Evolutionary conservation across 2,113 vertebrate species (phyloP), one percentile per base, ranked within the genome.

Genomic region (Morphnarchus princeps): DNA sequence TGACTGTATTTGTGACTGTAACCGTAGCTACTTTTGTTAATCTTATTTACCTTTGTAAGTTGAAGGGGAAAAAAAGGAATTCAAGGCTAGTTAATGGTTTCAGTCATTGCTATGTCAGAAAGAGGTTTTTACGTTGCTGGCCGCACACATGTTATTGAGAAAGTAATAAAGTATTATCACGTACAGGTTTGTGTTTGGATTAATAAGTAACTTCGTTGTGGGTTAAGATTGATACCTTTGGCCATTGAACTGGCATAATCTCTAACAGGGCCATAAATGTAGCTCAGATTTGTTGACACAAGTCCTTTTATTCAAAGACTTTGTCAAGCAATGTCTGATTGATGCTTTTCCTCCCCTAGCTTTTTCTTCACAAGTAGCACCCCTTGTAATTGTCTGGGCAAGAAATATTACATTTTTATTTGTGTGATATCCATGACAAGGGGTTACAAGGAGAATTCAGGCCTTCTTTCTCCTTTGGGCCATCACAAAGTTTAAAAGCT

Each of bases 151-250:
- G 26, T 79, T 91, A 25, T 67, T 93, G 69, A 92, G 63, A 71
- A 96, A 89, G 70, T 73, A 77, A 22, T 71, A 40, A 91, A 43
- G 79, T 94, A 47, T 80, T 92, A 62, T 86, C 89, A 66, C 89
- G 70, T 78, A 77, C 87, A 83, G 59, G 58, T 77, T 80, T 88
- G 55, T 21, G 26, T 94, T 90, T 95, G 81, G 87, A 89, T 97
- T 98, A 97, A 98, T 97, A 93, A 97, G 70, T 98, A 97, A 97
- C 94, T 95, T 94, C 0, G 2, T 90, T 96, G 69, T 82, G 78
- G 38, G 58, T 88, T 73, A 70, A 87, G 59, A 93, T 54, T 69
- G 57, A 83, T 97, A 96, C 87, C 83, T 95, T 94, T 96, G 96
- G 93, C 93, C 93, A 1, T 91, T 96, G 95, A 97, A 76, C 83